These are phyloP conservation scores for Metalampra italica DNA, from an alignment of 2,888 invertebrate genomes.

Conservation along the genomic window DNA sequence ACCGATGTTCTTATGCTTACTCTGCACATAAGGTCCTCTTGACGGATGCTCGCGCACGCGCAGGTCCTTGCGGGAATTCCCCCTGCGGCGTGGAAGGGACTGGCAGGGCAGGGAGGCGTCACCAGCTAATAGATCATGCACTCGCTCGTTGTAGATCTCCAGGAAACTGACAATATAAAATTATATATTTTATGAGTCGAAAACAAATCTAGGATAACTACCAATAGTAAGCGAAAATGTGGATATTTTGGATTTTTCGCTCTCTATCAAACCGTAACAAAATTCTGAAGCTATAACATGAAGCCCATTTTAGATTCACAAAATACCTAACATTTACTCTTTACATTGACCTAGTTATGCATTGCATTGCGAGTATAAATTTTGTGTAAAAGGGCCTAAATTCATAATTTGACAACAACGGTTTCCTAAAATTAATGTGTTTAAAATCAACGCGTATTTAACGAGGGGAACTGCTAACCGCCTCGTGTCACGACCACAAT, in stretches of 20 bases:
- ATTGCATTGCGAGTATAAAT: too few species aligned
- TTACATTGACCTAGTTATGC: too few species aligned
- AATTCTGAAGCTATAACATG: too few species aligned
- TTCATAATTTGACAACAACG: too few species aligned
- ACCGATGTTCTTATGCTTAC: conserved; percentile 76
- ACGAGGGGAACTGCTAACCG: conserved; percentile 17
- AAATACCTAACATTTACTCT: too few species aligned
- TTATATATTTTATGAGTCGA: neutral
- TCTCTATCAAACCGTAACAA: too few species aligned
- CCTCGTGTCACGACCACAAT: conserved; percentile 32
- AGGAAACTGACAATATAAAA: conserved; percentile 65
- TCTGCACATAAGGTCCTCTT: conserved; percentile 88
- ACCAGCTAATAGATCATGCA: conserved; percentile 83
- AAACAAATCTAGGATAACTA: too few species aligned
- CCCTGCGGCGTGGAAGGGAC: conserved; percentile 57
- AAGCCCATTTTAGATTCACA: too few species aligned
- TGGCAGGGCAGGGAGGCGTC: conserved; percentile 65
- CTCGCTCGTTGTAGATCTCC: conserved; percentile 83
- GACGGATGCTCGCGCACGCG: conserved; percentile 88
- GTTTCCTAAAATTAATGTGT: neutral
- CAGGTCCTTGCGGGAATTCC: conserved; percentile 71
- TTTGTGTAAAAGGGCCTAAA: too few species aligned
- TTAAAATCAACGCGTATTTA: conserved; percentile 4
- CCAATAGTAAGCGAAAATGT: too few species aligned
- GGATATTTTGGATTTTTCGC: too few species aligned